These are phyloP conservation scores for Himalopsyche tibetana DNA, from an alignment of 2,888 invertebrate species.

Conservation along the genomic window DNA sequence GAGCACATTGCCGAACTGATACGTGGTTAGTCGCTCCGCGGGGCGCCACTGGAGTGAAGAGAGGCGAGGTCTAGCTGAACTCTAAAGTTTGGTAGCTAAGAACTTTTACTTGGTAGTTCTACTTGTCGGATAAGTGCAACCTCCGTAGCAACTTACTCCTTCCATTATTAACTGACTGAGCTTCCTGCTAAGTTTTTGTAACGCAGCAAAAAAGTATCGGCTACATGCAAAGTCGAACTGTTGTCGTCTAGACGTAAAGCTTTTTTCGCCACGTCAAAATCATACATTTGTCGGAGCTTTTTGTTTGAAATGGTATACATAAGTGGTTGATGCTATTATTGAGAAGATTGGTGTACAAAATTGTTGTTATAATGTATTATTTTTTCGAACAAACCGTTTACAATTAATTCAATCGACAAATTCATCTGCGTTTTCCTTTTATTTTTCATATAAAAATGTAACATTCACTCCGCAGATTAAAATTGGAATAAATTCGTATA, in stretches of 20 bases:
- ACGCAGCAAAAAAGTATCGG: not conserved
- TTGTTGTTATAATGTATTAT: too few relatives aligned
- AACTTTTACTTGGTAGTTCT: slow-evolving; percentile 39
- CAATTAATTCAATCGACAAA: too few relatives aligned
- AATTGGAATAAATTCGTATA: too few relatives aligned
- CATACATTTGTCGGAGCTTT: too few relatives aligned
- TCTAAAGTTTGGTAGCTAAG: slow-evolving; percentile 20
- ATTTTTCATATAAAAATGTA: too few relatives aligned
- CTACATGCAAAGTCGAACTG: not conserved
- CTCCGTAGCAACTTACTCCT: slow-evolving; percentile 39
- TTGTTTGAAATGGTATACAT: too few relatives aligned
- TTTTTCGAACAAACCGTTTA: too few relatives aligned
- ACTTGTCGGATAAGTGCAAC: slow-evolving; percentile 45
- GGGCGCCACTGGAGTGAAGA: slow-evolving; percentile 19
- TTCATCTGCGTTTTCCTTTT: too few relatives aligned
- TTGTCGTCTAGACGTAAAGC: not conserved
- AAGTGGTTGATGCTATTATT: too few relatives aligned
- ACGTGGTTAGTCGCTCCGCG: slow-evolving; percentile 19
- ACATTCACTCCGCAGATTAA: too few relatives aligned
- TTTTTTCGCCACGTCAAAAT: not conserved
- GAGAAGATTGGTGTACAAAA: too few relatives aligned
- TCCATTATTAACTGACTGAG: slow-evolving; percentile 61
- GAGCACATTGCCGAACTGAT: slow-evolving; percentile 2
- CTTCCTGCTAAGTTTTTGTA: not conserved
- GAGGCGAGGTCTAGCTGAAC: slow-evolving; percentile 9